Base-by-base conservation (phyloP, 2,797 vertebrate species). In the Momotus momota region DNA sequence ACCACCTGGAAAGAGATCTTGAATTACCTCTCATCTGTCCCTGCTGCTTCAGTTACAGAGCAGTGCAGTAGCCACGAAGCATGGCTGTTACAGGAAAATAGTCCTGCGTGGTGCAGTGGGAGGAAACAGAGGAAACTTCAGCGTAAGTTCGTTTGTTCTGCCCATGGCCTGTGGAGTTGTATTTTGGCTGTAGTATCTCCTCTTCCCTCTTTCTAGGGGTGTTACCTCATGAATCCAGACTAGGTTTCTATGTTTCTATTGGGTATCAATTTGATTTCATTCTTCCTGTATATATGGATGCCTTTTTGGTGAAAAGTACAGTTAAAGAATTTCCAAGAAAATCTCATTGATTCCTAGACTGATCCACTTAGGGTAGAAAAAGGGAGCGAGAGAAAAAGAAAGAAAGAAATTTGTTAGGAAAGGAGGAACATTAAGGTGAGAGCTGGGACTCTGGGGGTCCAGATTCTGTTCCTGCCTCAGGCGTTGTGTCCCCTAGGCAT, bases 271-370 rank as follows among this genome's bases (percentile, higher is more conserved):
- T 40, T 88, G 14, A 35, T 58, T 93, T 94, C 10, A 61, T 79
- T 95, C 49, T 33, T 72, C 0, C 17, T 33, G 20, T 54, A 66
- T 3, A 1, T 74, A 51, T 14, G 4, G 2, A 48, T 26, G 17
- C 4, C 31, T 74, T 93, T 94, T 88, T 71, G 19, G 14, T 86
- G 70, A 80, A 81, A 94, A 90, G 23, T 38, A 14, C 27, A 20
- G 7, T 69, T 67, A n/a, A 9, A 79, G 40, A 72, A 60, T 72
- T 35, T 65, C 54, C 10, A n/a, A 23, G 49, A 90, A 83, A 83
- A 86, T 61, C 23, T 75, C 27, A 10, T 6, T 67, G 48, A 51
- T 43, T 81, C 43, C 21, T 41, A 49, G 33, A 25, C 25, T 5
- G 14, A 46, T n/a, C 31, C 31, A 60, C 27, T 86, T 93, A 74